Conservation (phyloP, 2,888 invertebrate genomes). For the Abrostola triplasia region DNA sequence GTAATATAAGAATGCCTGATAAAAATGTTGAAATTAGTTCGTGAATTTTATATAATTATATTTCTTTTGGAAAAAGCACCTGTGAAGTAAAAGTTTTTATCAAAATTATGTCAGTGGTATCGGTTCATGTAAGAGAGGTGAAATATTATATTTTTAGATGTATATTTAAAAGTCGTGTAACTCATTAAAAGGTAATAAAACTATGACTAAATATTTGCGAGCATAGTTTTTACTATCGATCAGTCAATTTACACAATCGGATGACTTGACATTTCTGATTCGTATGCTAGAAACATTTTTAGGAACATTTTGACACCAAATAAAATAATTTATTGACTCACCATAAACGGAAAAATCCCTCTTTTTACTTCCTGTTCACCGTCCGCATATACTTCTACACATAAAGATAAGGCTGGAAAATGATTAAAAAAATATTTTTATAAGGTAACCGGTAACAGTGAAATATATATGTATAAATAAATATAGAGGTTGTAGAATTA, state of each 20-base stretch:
- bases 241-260: not conserved
- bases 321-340: constrained; percentile 52
- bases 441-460: not conserved
- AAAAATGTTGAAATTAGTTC: constrained; percentile 11
- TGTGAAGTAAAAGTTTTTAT: no score
- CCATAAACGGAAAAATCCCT: constrained; percentile 76
- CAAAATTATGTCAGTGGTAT: no score
- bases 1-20: constrained; percentile 81
- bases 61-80: not conserved
- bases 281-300: not conserved
- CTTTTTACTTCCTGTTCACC: constrained; percentile 71
- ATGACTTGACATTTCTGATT: constrained; percentile 2
- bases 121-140: no score
- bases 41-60: not conserved
- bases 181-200: no score
- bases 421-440: constrained; percentile 20
- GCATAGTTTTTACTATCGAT: not conserved
- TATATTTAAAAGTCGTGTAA: no score
- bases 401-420: constrained; percentile 60
- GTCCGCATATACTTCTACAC: constrained; percentile 65
- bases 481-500: constrained; percentile 49
- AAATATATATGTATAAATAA: constrained; percentile 14
- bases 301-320: constrained; percentile 13
- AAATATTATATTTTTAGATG: no score
- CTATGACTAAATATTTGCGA: not conserved